phyloP scores from a whole-genome alignment of 2,797 vertebrate species.

The Thripadectes ignobilis region DNA sequence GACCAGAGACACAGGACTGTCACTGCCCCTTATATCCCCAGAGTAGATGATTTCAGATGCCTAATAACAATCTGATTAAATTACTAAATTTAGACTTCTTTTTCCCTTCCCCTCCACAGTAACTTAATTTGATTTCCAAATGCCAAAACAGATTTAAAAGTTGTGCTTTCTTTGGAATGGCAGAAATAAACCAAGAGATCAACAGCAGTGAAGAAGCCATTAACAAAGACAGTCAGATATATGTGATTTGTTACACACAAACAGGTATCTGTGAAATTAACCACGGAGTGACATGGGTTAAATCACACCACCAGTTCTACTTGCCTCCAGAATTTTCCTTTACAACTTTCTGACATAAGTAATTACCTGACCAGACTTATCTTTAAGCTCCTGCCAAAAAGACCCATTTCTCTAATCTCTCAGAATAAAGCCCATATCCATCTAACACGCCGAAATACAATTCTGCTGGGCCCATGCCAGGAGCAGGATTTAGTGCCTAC shows the following conservation, averaged over 20 bases:
- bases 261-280: not conserved
- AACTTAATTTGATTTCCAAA: not conserved
- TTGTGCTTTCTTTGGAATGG: not conserved
- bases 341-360: not conserved
- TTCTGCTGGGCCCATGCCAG: not conserved
- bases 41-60: not conserved
- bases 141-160: not conserved
- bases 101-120: too few relatives aligned
- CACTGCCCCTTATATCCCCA: not conserved
- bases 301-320: not conserved
- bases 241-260: not conserved
- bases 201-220: not conserved
- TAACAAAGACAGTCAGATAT: not conserved
- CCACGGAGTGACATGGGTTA: not conserved
- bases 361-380: conserved; percentile 16
- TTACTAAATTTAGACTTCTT: not conserved
- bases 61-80: not conserved
- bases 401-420: conserved; percentile 5
- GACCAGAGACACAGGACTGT: not conserved
- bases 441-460: not conserved
- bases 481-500: not conserved
- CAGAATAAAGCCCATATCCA: not conserved
- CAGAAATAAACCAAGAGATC: not conserved
- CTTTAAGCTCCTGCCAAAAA: conserved; percentile 16
- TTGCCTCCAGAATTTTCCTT: not conserved